Base-by-base conservation (phyloP, 2,797 vertebrate genomes). In the Sebastes variabilis region DNA sequence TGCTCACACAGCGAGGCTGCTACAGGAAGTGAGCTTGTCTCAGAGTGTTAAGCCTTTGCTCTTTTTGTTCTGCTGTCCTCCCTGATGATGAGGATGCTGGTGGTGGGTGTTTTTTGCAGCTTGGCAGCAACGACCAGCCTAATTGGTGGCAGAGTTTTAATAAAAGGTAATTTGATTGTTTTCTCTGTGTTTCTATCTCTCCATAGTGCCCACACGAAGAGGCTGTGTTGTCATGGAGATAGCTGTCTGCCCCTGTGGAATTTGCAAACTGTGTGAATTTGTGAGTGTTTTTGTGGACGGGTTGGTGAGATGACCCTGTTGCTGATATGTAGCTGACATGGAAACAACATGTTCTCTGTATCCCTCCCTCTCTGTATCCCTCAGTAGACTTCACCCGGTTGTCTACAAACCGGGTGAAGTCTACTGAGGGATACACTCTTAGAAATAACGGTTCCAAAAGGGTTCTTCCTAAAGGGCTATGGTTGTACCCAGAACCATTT, bases 151-250 rank as follows among this genome's bases (percentile, higher is more conserved):
- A 87, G 88, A 89, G 82, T 92, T 93, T 88, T 87, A 92, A 91
- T 88, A 88, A 94, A 92, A 90, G 22, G 83, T 92, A 83, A 94
- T 93, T 83, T 86, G 66, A 92, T 92, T 89, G 79, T 86, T 93
- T 94, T 83, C 60, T 61, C 68, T 54, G 66, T 54, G 75, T 85
- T 85, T 82, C 38, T 65, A 59, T 74, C 69, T 66, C 80, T 83
- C 66, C 68, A 46, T 27, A 5, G 56, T 20, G 71, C 81, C 70
- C 38, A 72, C 60, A 70, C 9, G 70, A 82, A 85, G 80, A 82
- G 68, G 77, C 85, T 83, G 86, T 2, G 93, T 94, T 92, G 94
- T 92, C 93, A 94, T 94, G 93, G 94, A 52, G 92, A 95, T 91
- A 20, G 76, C 74, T 54, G 85, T 74, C 79, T 49, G 75, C 75